phyloP scores from a whole-genome alignment of 2,888 invertebrate species.

The Polydesmus complanatus region DNA sequence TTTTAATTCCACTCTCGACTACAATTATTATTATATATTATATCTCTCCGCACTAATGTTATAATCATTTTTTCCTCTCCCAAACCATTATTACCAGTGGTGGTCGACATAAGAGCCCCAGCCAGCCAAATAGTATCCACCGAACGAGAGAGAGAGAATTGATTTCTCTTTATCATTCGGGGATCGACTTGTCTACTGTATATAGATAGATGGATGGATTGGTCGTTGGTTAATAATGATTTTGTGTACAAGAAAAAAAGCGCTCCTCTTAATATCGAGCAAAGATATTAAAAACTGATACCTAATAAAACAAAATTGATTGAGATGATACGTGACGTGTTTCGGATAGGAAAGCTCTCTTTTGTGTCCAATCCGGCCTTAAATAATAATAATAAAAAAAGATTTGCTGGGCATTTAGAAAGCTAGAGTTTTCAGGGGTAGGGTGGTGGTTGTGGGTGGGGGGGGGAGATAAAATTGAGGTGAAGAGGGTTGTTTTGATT shows the following conservation, averaged over 20 bases:
- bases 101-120: no score
- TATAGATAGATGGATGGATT: not conserved
- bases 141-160: no score
- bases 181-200: no score
- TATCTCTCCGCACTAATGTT: no score
- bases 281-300: not conserved
- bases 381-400: not conserved
- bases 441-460: not conserved
- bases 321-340: not conserved
- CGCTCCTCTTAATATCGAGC: not conserved
- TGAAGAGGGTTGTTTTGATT: not conserved
- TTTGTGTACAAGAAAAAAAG: not conserved
- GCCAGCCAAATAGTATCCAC: no score
- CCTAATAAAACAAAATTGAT: not conserved
- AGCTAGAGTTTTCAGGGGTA: not conserved
- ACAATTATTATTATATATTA: no score
- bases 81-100: no score
- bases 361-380: not conserved
- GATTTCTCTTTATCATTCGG: no score
- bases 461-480: not conserved
- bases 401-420: not conserved
- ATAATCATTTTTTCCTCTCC: no score
- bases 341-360: not conserved
- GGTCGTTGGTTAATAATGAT: not conserved
- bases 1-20: no score